Base-by-base conservation (phyloP, 30 jellyfish, hydroid and myxozoan genomes). In the Chrysaora quinquecirrha region DNA sequence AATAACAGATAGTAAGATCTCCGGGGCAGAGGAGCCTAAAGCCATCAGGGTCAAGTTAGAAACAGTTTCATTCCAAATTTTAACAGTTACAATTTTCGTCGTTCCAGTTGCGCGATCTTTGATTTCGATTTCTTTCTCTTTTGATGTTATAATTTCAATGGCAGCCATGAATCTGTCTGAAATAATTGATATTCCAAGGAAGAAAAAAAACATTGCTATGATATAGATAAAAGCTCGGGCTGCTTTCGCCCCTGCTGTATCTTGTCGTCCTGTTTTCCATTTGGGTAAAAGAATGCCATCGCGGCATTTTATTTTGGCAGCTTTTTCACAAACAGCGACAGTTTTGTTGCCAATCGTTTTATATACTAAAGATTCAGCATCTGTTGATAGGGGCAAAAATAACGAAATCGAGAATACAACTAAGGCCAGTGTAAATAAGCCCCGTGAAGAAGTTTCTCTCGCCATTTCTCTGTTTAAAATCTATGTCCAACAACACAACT, bases 91-190 rank as follows among this genome's bases (percentile, higher is more conserved):
- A 6, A 85, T 27, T 48, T 79, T 82, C 25, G 61, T 78, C 82
- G 95, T 84, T 24, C 99, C 99, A 33, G 97, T 95, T 73, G 85
- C 93, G n/a, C 84, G 89, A 75, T 95, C 99, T 78, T 73, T 89
- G 71, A 95, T 89, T 38, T 93, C 85, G 18, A 95, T 88, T 60
- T 95, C 99, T 73, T 95, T 95, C 87, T 95, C 99, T 79, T 95
- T 83, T 48, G 99, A 95, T 46, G 99, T 95, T 73, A 95, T 95
- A 48, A 95, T 95, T 70, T 95, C 99, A 58, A 95, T 95, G 60
- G 99, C 75, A 1, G 97, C 96, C 99, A 95, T 95, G 67, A 95
- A 95, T 30, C 97, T 87, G 91, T 95, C 99, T 43, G 99, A 95
- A 25, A 95, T 95, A 34, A 95, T 95, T n/a, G 99, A 95, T 46